Percentiles rank a stretch among this genome's conserved stretches.
These are phyloP conservation scores for Cladopsammia gracilis DNA, from an alignment of 64 coral and sea anemone genomes.

Conservation along the genomic window DNA sequence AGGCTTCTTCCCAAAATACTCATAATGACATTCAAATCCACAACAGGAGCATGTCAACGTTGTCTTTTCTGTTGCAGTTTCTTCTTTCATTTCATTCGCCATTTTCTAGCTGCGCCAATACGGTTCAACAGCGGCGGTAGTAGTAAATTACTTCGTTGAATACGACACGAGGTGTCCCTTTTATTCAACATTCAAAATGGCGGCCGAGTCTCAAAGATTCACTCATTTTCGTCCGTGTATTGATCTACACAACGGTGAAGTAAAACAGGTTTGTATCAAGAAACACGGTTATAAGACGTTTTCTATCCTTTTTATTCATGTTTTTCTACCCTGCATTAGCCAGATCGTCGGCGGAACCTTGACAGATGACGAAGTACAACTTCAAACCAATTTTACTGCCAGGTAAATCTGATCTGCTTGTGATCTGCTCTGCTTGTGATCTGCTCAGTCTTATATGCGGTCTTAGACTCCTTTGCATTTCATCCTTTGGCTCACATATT, in stretches of 20 bases:
- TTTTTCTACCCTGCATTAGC: neutral
- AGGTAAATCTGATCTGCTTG: no score
- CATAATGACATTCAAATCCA: constrained; percentile 80
- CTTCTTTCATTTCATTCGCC: neutral
- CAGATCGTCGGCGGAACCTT: constrained; percentile 71
- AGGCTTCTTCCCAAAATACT: constrained; percentile 96
- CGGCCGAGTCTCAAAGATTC: neutral
- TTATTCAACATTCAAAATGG: constrained; percentile 39
- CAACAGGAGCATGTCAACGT: constrained; percentile 77
- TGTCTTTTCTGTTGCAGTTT: constrained; percentile 22
- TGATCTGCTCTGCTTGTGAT: no score
- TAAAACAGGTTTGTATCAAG: constrained; percentile 64
- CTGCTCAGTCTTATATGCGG: no score
- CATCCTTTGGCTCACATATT: no score
- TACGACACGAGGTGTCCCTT: neutral
- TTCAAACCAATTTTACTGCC: constrained; percentile 66
- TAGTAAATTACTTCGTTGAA: no score
- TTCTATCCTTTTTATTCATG: no score
- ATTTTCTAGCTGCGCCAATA: neutral
- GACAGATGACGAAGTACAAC: constrained; percentile 19
- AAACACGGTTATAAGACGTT: neutral
- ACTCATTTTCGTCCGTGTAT: constrained; percentile 68
- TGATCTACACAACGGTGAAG: constrained; percentile 70
- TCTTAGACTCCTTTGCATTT: no score
- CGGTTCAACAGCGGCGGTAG: neutral